Percentiles rank a stretch among this genome's conserved stretches.
Conservation (phyloP, 1,140 invertebrate genomes). For the Drosophila auraria region DNA sequence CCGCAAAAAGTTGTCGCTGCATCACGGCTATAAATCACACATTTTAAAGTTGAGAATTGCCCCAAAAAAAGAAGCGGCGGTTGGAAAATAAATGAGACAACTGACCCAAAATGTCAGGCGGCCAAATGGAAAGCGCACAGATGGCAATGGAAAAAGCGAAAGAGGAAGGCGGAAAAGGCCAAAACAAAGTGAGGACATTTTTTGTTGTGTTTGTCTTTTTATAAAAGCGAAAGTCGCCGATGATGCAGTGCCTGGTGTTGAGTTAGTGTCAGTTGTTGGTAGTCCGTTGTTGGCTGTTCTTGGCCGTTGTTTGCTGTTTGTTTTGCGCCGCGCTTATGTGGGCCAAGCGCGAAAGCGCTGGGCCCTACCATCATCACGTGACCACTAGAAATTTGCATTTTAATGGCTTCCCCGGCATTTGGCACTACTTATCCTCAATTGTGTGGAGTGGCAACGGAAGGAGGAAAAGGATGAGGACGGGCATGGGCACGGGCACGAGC, state of each 20-base stretch:
- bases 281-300: conserved; percentile 22
- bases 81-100: conserved; percentile 76
- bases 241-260: conserved; percentile 49
- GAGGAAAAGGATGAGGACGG: not conserved
- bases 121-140: conserved; percentile 23
- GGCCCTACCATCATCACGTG: conserved; percentile 65
- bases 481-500: not conserved
- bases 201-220: not conserved
- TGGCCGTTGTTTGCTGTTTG: conserved; percentile 11
- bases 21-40: conserved; percentile 72
- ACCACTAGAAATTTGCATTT: conserved; percentile 82
- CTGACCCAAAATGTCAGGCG: conserved; percentile 78
- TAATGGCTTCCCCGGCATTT: conserved; percentile 71
- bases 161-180: conserved; percentile 46
- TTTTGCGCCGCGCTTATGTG: conserved; percentile 44
- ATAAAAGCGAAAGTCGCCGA: conserved; percentile 65
- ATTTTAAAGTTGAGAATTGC: conserved; percentile 61
- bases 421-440: conserved; percentile 55
- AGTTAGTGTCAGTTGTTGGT: conserved; percentile 47
- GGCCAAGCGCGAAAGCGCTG: conserved; percentile 54
- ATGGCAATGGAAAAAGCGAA: conserved; percentile 56
- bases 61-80: conserved; percentile 5
- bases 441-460: conserved; percentile 24
- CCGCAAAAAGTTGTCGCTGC: conserved; percentile 59
- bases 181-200: conserved; percentile 37